Base-by-base conservation (phyloP, 2,888 invertebrate species). In the Notodonta dromedarius region DNA sequence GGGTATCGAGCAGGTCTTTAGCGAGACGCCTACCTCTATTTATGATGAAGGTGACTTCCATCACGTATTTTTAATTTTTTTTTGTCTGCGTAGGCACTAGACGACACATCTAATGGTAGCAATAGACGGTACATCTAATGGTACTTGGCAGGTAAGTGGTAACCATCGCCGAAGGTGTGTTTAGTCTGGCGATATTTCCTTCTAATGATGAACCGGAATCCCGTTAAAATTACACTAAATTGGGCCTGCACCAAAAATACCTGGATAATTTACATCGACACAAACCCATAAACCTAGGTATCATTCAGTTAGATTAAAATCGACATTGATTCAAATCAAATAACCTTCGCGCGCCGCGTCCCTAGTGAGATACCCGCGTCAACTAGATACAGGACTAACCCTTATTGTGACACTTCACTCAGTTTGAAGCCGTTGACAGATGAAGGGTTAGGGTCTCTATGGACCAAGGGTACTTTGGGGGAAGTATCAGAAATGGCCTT, bases 1-100 rank as follows among this genome's bases (percentile, higher is more conserved):
- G 69, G 77, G 74, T 70, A 71, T 66, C 67, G 70, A 65, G 62
- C 55, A 16, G 58, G 69, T 77, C 74, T 74, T 66, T 67, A 63
- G 68, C 69, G 76, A 53, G 13, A 8, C 54, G 54, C 53, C 65
- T 62, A 54, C 48, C 59, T 63, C 44, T 46, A 55, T 24, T 24
- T 24, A 24, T 24, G 24, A 24, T 24, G 1, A 24, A 24, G 24
- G 24, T 24, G 24, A 24, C 24, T 24, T 24, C 2, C 24, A 24
- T 24, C 24, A 24, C 24, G 24, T 24, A 24, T 24, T 24, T 24
- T 24, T 35, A 35, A 35, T 35, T 5, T 35, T 35, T 35, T 35
- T 24, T 24, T 24, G 24, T 24, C 24, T 24, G 24, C 24, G 24
- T 24, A 24, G 2, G 24, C 24, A 24, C 24, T 24, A 24, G 24